These are phyloP conservation scores for Schizotus pectinicornis DNA, from an alignment of 2,888 invertebrate species.

Conservation along the genomic window DNA sequence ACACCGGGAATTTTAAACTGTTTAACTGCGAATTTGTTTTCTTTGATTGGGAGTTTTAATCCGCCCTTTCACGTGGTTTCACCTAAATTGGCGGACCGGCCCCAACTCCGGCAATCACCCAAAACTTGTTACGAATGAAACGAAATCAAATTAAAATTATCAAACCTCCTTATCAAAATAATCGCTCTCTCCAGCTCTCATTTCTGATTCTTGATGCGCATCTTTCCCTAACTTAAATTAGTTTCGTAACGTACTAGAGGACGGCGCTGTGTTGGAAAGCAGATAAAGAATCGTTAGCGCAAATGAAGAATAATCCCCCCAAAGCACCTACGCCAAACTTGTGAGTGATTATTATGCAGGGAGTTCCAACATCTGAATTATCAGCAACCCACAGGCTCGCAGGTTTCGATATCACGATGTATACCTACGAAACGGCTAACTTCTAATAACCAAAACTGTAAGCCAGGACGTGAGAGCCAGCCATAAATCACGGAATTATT, in stretches of 20 bases:
- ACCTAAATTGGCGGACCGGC: too few relatives aligned
- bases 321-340: neutral
- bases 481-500: constrained; percentile 21
- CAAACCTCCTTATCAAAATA: constrained; percentile 24
- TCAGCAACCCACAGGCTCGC: constrained; percentile 17
- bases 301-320: constrained; percentile 1
- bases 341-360: constrained; percentile 9
- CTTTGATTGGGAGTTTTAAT: too few relatives aligned
- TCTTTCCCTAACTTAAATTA: constrained; percentile 28
- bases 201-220: constrained; percentile 19
- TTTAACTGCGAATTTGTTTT: too few relatives aligned
- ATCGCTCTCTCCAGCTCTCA: constrained; percentile 18
- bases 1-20: too few relatives aligned
- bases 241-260: constrained; percentile 11
- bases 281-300: constrained; percentile 18
- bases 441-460: constrained; percentile 24
- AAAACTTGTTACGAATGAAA: too few relatives aligned
- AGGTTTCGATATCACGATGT: constrained; percentile 21
- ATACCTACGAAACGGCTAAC: neutral
- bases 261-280: constrained; percentile 2
- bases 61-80: too few relatives aligned
- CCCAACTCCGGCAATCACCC: too few relatives aligned
- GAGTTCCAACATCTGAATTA: constrained; percentile 15
- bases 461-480: constrained; percentile 16
- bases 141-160: constrained; percentile 6